Evolutionary conservation across 2,888 invertebrate species (phyloP), one percentile per base, ranked within the genome.

Genomic region (Meteorus colon): DNA sequence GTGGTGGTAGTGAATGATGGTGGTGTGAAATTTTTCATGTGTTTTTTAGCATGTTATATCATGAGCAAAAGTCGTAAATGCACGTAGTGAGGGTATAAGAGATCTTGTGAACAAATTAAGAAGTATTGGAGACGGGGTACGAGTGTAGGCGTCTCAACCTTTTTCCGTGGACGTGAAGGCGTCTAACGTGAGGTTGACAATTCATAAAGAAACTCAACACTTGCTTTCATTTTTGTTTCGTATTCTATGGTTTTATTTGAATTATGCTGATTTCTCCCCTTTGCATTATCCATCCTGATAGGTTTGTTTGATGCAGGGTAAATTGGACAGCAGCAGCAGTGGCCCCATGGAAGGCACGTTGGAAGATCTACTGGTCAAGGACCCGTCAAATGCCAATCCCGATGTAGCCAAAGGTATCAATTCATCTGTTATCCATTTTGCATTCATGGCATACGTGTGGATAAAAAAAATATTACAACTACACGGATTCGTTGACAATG

Each of bases 261-360:
- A 68, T 66, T 67, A 70, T 19, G n/a, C 4, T 19, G 8, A 55
- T 77, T 19, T 60, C 27, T 27, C 41, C 51, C 67, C 19, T 60
- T 19, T 60, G n/a, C 19, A 69, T 62, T n/a, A 60, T 73, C 41
- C 63, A 63, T 63, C 34, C 1, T n/a, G 48, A 48, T 16, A n/a
- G 8, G 24, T 19, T 24, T 19, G 10, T 19, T n/a, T 55, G 73
- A 60, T 67, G 31, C 76, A 81, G 81, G 80, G 79, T 78, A 62
- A 79, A 79, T 77, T 77, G 80, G 78, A 80, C 80, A 82, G 82
- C 80, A 82, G 82, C 80, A 82, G 83, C 79, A 84, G 84, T 86
- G 86, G 85, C 84, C 85, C 86, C 88, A 89, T 89, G 89, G 89
- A 89, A 86, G 88, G 86, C 84, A 85, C 88, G 76, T 84, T 86